These are phyloP conservation scores for Bembecia ichneumoniformis DNA, from an alignment of 2,888 invertebrate species.

Conservation along the genomic window DNA sequence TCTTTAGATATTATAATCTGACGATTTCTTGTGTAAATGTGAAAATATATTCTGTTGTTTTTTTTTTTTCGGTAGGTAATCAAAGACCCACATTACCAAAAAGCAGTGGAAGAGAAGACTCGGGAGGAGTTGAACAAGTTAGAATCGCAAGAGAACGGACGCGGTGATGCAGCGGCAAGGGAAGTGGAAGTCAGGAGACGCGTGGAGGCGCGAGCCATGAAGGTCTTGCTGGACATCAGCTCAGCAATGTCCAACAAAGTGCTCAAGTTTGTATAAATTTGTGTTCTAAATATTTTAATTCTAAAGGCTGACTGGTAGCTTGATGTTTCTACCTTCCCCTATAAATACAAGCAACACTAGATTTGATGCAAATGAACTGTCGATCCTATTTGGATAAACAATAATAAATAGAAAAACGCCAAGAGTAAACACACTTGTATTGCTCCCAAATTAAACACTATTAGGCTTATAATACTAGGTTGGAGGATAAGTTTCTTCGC, in stretches of 20 bases:
- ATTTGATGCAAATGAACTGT: too few relatives aligned
- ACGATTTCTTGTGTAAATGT: too few relatives aligned
- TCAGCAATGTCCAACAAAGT: constrained; percentile 83
- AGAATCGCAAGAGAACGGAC: constrained; percentile 34
- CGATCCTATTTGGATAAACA: too few relatives aligned
- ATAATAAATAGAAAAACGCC: too few relatives aligned
- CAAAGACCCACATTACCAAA: constrained; percentile 78
- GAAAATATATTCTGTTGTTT: background rate
- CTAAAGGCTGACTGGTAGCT: background rate
- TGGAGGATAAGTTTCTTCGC: too few relatives aligned
- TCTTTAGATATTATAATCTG: too few relatives aligned
- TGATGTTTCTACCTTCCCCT: too few relatives aligned
- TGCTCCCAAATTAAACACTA: too few relatives aligned
- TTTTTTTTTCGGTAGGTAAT: constrained; percentile 65
- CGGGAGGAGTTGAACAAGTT: constrained; percentile 65
- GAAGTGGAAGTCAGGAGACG: constrained; percentile 69
- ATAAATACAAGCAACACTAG: too few relatives aligned
- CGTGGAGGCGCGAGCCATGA: constrained; percentile 77
- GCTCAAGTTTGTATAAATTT: constrained; percentile 35
- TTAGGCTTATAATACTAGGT: too few relatives aligned
- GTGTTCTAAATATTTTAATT: background rate
- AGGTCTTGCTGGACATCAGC: constrained; percentile 82
- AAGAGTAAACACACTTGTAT: too few relatives aligned
- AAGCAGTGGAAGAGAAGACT: constrained; percentile 81
- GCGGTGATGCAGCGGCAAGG: constrained; percentile 38